These are phyloP conservation scores for Calyptommatus sinebrachiatus DNA, from an alignment of 2,113 vertebrate genomes.

Conservation along the genomic window DNA sequence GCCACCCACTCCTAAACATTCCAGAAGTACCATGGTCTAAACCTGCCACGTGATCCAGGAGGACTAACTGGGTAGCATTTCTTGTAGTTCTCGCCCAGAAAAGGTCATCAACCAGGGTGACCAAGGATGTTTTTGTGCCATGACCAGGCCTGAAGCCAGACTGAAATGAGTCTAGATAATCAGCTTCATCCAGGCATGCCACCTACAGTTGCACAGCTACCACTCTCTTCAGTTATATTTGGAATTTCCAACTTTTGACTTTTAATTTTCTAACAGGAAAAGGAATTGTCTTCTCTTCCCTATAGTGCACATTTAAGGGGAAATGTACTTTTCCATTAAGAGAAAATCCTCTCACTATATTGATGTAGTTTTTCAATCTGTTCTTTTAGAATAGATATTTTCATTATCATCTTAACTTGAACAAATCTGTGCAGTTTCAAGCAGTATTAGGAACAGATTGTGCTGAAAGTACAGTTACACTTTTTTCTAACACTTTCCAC, in stretches of 20 bases:
- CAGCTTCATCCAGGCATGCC: too few relatives aligned
- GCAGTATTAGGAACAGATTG: background rate
- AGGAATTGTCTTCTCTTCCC: conserved; percentile 11
- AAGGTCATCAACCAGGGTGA: too few relatives aligned
- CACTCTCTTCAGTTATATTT: too few relatives aligned
- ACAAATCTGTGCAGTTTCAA: background rate
- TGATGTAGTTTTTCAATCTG: background rate
- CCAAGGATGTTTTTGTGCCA: too few relatives aligned
- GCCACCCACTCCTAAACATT: too few relatives aligned
- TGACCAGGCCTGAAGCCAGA: too few relatives aligned
- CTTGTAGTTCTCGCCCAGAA: too few relatives aligned
- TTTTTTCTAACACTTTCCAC: background rate
- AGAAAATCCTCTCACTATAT: conserved; percentile 2
- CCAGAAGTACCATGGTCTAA: too few relatives aligned
- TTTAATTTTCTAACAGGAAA: conserved; percentile 12
- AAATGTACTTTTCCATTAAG: background rate
- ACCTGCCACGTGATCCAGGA: too few relatives aligned
- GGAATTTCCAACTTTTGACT: background rate
- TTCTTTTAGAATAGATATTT: background rate
- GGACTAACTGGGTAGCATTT: too few relatives aligned
- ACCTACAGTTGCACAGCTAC: too few relatives aligned
- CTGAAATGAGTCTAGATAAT: too few relatives aligned
- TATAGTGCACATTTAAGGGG: background rate
- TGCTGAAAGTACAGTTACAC: background rate
- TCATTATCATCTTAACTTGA: background rate